These are phyloP conservation scores for Tetrapedia diversipes DNA, from an alignment of 2,888 invertebrate genomes.

Conservation along the genomic window DNA sequence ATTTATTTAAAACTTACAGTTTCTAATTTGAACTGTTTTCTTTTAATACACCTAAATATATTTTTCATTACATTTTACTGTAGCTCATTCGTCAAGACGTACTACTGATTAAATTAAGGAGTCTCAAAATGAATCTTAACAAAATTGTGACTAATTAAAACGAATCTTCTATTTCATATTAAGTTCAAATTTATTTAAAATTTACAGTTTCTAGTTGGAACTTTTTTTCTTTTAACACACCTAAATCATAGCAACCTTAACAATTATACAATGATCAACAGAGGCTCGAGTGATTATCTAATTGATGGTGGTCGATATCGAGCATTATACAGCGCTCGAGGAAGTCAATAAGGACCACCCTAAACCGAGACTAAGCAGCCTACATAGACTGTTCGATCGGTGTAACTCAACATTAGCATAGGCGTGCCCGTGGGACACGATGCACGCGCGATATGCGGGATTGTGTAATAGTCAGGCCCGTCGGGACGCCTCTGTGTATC, in stretches of 20 bases:
- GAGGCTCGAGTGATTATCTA: background rate
- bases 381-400: background rate
- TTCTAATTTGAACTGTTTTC: too few species aligned
- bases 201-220: too few species aligned
- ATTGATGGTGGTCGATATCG: background rate
- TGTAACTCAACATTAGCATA: constrained; percentile 30
- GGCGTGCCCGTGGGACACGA: constrained; percentile 14
- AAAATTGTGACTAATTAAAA: too few species aligned
- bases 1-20: too few species aligned
- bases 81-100: too few species aligned
- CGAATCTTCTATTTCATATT: too few species aligned
- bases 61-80: too few species aligned
- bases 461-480: constrained; percentile 23
- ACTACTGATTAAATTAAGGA: background rate
- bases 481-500: background rate
- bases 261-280: too few species aligned
- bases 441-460: constrained; percentile 11
- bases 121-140: background rate
- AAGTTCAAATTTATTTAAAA: too few species aligned
- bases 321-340: background rate
- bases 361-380: background rate
- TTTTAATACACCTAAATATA: too few species aligned
- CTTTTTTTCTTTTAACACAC: too few species aligned
- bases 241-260: too few species aligned
- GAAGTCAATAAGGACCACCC: background rate